phyloP scores from a whole-genome alignment of 2,113 vertebrate species.

The Neogobius melanostomus region DNA sequence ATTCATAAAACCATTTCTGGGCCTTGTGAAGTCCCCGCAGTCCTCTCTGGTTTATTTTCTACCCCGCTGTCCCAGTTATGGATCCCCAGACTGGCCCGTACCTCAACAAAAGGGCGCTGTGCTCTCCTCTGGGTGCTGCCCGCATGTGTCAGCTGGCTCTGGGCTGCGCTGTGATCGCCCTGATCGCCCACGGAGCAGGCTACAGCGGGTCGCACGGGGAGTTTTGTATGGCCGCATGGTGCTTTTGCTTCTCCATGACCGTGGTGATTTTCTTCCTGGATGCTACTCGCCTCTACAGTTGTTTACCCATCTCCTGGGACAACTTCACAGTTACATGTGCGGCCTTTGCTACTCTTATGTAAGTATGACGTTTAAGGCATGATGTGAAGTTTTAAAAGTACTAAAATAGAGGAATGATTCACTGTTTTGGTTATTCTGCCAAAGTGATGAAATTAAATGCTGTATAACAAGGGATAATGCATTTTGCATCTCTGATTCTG shows the following conservation, averaged over 20 bases:
- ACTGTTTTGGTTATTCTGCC: background rate
- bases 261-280: conserved; percentile 82
- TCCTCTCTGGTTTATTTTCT: background rate
- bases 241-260: conserved; percentile 84
- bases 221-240: conserved; percentile 92
- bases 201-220: conserved; percentile 82
- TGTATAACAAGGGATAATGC: too few species aligned
- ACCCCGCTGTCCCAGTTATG: conserved; percentile 53
- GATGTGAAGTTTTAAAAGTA: too few species aligned
- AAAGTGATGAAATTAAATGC: background rate
- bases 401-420: background rate
- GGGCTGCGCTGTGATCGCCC: conserved; percentile 85
- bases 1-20: background rate
- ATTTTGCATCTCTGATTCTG: too few species aligned
- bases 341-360: conserved; percentile 86
- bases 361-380: conserved; percentile 19
- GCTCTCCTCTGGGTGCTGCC: conserved; percentile 81
- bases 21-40: background rate
- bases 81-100: conserved; percentile 76
- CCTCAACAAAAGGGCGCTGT: conserved; percentile 82
- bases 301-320: conserved; percentile 90
- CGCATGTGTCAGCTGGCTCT: conserved; percentile 84
- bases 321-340: conserved; percentile 90
- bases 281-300: conserved; percentile 83
- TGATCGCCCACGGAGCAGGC: conserved; percentile 86